A percentile compares a stretch with the other conserved stretches of the same genome.
phyloP scores from a whole-genome alignment of 2,113 vertebrate species.

The Phylloscopus trochiloides region DNA sequence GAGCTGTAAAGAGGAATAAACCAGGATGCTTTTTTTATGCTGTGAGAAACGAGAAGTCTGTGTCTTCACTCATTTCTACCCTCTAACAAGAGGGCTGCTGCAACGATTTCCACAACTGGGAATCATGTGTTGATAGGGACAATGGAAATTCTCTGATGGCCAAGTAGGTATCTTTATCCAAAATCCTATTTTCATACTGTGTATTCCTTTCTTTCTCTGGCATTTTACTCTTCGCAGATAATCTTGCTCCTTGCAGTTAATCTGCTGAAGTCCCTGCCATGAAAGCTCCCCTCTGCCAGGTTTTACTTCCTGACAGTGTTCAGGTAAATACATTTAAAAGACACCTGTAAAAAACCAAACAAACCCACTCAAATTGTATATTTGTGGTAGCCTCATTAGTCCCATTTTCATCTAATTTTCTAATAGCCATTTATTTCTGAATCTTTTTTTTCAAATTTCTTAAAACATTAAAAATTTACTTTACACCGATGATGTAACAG shows the following conservation, averaged over 20 bases:
- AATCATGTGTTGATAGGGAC: background rate
- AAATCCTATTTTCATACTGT: background rate
- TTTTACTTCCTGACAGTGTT: background rate
- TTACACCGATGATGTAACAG: background rate
- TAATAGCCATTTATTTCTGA: background rate
- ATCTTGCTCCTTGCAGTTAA: background rate
- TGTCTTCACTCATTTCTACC: background rate
- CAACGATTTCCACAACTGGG: background rate
- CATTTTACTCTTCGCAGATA: background rate
- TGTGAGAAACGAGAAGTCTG: background rate
- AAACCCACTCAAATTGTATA: background rate
- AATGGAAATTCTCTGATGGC: background rate
- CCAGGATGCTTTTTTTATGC: background rate
- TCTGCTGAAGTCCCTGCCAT: background rate
- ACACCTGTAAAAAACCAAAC: background rate
- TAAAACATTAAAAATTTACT: background rate
- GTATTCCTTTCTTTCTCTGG: background rate
- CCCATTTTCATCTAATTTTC: background rate
- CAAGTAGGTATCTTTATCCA: background rate
- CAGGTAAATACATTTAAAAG: background rate
- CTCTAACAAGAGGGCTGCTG: background rate
- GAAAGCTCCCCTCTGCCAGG: background rate
- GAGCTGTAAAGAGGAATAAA: background rate
- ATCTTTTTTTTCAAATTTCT: background rate
- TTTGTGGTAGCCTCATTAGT: background rate